Evolutionary conservation across 2,888 invertebrate genomes (phyloP), one percentile per base, ranked within the genome.

Genomic region (Scaptomyza reducta): DNA sequence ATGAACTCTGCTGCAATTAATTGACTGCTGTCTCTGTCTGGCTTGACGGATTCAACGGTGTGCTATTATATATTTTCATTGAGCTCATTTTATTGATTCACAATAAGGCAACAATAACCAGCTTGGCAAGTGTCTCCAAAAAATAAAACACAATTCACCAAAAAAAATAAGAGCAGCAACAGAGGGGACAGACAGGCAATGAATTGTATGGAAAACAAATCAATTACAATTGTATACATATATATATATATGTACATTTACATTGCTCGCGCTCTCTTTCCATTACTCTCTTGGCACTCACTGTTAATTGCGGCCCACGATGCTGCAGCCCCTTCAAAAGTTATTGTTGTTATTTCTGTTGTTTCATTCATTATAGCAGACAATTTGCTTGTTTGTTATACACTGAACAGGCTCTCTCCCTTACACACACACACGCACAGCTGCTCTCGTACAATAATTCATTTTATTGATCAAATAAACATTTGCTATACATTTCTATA

Each of bases 381-480:
- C 76, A 64, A 41, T 33, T 66, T 64, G 80, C 65, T 70, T 68
- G 63, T 70, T 78, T 71, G 59, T 64, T 79, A 58, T 64, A 64
- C 63, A 71, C 46, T 57, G 49, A 45, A 58, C 65, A 66, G 33
- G 44, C 42, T 29, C 35, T 44, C 53, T 51, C 53, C 11, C 46
- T 25, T 31, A 22, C 40, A 41, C 53, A 38, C 47, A 41, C 54
- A 41, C 9, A 16, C 44, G 16, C 45, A 41, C 47, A 58, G 45
- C 61, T 64, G 57, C 65, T 78, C 78, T 67, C 55, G 68, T 63
- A 61, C 70, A 63, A 73, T 89, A 85, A 80, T 76, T 88, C 82
- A 88, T 84, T 88, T 84, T 81, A 87, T 75, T 77, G 85, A 79
- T 85, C 74, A 87, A 84, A 84, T 85, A 84, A 84, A 84, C 86